Base-by-base conservation (phyloP, 2,888 invertebrate genomes). In the Crocallis elinguaria region DNA sequence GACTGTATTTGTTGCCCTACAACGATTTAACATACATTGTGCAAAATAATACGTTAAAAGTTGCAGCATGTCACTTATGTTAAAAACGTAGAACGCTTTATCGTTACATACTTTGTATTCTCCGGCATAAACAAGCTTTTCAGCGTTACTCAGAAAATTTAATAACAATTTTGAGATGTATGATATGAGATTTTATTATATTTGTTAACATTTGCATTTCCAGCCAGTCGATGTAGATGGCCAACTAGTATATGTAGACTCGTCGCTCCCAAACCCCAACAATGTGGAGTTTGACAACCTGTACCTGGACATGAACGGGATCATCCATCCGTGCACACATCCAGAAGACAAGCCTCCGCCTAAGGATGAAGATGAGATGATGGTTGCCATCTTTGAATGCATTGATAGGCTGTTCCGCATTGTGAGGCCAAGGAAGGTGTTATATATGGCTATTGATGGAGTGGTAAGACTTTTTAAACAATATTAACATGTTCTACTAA, bases 371-470 rank as follows among this genome's bases (percentile, higher is more conserved):
- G 99, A 99, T 76, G 99, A 99, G 92, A 99, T 99, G 99, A 99
- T 99, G 98, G 94, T 98, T 38, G 97, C 98, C 36, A 99, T 99
- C 77, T 99, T 99, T 82, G 99, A 99, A 73, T 99, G 98, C 84
- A 99, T 99, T 62, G 99, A 99, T 86, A 93, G 99, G 54, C 92
- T 99, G 55, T 97, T 99, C 86, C 93, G 95, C 38, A 98, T 99
- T 72, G 98, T 98, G 0, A 92, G 98, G 63, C 99, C 99, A 0
- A 93, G 98, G 71, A 98, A 98, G 82, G 66, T 99, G 35, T 88
- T 99, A 60, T 99, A 99, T 85, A 99, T 99, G 99, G 99, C 99
- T 44, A 99, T 99, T 84, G 99, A 99, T 92, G 99, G 99, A 61
- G 99, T 99, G 69, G 95, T 95, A 79, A 92, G 94, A 92, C 45